phyloP scores from a whole-genome alignment of 2,888 invertebrate genomes.

The Microplitis manilae region DNA sequence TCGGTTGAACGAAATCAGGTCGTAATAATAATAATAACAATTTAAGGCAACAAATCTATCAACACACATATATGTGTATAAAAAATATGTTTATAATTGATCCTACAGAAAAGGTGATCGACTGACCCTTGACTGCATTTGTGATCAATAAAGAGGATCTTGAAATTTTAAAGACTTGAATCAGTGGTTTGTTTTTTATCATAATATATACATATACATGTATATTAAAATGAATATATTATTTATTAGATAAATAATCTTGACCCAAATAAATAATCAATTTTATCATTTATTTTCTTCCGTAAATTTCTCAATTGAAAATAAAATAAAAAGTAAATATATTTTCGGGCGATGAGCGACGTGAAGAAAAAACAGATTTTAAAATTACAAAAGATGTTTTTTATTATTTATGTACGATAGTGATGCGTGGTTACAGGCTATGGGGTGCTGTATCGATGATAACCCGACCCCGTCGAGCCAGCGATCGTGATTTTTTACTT shows the following conservation, averaged over 20 bases:
- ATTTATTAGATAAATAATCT: conserved; percentile 39
- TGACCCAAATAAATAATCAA: conserved; percentile 39
- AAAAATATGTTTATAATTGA: no score
- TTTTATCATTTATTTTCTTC: neutral
- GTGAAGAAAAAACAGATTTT: neutral
- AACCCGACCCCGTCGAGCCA: conserved; percentile 24
- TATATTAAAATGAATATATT: no score
- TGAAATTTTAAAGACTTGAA: neutral
- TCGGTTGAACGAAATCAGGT: neutral
- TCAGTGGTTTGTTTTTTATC: no score
- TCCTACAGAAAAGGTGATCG: conserved; percentile 16
- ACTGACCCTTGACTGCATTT: conserved; percentile 26
- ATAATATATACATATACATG: no score
- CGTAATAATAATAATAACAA: conserved; percentile 11
- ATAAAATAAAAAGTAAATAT: neutral
- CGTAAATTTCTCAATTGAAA: neutral
- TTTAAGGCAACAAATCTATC: neutral
- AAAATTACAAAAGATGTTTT: conserved; percentile 4
- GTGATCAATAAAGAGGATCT: conserved; percentile 13
- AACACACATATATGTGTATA: neutral
- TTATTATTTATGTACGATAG: conserved; percentile 15
- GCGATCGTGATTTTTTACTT: conserved; percentile 27
- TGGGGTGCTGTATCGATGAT: conserved; percentile 19
- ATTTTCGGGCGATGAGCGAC: neutral
- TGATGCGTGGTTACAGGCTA: conserved; percentile 10